Evolutionary conservation across 2,888 invertebrate genomes (phyloP).

Genomic region (Reticulitermes lucifugus): DNA sequence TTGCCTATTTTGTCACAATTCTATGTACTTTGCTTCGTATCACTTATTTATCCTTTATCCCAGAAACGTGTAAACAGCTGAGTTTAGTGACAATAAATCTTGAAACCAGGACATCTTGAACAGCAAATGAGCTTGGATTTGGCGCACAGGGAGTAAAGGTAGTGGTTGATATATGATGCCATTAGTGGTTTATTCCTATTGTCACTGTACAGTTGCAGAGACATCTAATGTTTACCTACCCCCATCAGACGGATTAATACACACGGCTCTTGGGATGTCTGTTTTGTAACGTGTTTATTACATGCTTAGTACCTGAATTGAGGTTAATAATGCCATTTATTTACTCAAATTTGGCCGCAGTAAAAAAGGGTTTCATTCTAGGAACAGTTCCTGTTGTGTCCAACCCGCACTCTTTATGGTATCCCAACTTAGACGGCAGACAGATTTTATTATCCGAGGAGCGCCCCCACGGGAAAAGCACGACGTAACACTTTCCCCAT

Average conservation of each 20-base stretch:
- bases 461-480: neutral
- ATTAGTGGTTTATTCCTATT: slow-evolving; percentile 35
- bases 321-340: neutral
- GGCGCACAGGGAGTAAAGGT: neutral
- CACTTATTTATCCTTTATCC: neutral
- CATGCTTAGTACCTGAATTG: neutral
- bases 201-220: neutral
- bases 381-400: neutral
- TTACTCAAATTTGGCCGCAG: neutral
- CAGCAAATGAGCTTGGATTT: slow-evolving; percentile 11
- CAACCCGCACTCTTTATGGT: neutral
- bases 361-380: neutral
- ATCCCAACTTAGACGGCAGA: neutral
- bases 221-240: slow-evolving; percentile 14
- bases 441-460: neutral
- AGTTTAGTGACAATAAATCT: slow-evolving; percentile 36
- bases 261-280: neutral
- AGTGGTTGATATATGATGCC: slow-evolving; percentile 28
- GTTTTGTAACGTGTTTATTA: neutral
- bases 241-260: slow-evolving; percentile 29
- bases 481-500: neutral
- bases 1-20: slow-evolving; percentile 6
- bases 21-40: slow-evolving; percentile 2
- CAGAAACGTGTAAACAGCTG: slow-evolving; percentile 24
- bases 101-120: slow-evolving; percentile 12